Percentiles rank a stretch among this genome's conserved stretches.
These are phyloP conservation scores for Samia ricini DNA, from an alignment of 1,140 invertebrate genomes.

Conservation along the genomic window DNA sequence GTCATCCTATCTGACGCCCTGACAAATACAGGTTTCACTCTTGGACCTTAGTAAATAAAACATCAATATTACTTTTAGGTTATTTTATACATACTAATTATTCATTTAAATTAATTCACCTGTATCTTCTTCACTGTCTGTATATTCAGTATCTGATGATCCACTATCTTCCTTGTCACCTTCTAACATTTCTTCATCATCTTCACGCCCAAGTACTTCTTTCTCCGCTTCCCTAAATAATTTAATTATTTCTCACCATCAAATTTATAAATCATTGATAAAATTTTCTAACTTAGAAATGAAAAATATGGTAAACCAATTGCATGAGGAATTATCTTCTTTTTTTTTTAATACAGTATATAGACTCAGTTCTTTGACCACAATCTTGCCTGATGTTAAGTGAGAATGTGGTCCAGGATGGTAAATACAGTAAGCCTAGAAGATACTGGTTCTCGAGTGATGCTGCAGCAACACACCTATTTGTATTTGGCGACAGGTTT, in stretches of 20 bases:
- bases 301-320: too few relatives aligned
- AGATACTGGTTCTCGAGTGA: too few relatives aligned
- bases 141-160: slow-evolving; percentile 87
- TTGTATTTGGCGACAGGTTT: too few relatives aligned
- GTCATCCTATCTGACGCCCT: slow-evolving; percentile 96
- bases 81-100: neutral
- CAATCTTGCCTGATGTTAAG: too few relatives aligned
- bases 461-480: too few relatives aligned
- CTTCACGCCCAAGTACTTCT: slow-evolving; percentile 87
- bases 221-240: slow-evolving; percentile 85
- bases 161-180: slow-evolving; percentile 81
- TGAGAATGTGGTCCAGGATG: too few relatives aligned
- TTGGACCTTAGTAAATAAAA: slow-evolving; percentile 77
- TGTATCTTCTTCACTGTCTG: slow-evolving; percentile 93
- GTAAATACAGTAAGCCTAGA: too few relatives aligned
- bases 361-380: too few relatives aligned
- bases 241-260: neutral
- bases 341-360: too few relatives aligned
- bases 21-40: slow-evolving; percentile 98
- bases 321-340: too few relatives aligned
- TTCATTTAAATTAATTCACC: slow-evolving; percentile 43
- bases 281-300: too few relatives aligned
- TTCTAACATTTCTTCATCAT: slow-evolving; percentile 83
- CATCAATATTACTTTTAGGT: neutral
- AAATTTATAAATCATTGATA: neutral